phyloP scores from a whole-genome alignment of 2,888 invertebrate genomes.

The Copidosoma aretas region DNA sequence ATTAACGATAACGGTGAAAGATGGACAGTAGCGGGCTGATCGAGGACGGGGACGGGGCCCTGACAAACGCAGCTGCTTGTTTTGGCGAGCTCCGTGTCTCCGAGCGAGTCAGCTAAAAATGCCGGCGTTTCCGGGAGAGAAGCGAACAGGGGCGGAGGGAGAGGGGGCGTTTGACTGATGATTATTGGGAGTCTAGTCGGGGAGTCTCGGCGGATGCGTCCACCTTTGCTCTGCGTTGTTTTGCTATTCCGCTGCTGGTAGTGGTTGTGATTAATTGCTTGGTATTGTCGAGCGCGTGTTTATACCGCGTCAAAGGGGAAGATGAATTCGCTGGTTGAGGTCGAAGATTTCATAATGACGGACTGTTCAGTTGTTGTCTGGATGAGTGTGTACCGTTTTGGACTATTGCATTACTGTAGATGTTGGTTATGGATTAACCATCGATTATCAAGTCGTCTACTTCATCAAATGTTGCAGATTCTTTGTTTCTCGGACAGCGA shows the following conservation, averaged over 20 bases:
- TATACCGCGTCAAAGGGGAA: slow-evolving; percentile 17
- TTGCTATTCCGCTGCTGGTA: too few species aligned
- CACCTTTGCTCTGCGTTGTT: neutral
- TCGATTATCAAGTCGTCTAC: too few species aligned
- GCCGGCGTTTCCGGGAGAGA: slow-evolving; percentile 16
- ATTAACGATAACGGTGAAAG: slow-evolving; percentile 60
- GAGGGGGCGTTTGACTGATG: slow-evolving; percentile 33
- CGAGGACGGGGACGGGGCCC: slow-evolving; percentile 34
- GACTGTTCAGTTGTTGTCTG: neutral
- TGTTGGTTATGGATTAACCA: too few species aligned
- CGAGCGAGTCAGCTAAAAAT: slow-evolving; percentile 32
- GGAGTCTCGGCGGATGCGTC: neutral
- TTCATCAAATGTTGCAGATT: neutral
- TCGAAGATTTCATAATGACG: too few species aligned
- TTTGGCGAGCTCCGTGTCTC: slow-evolving; percentile 27
- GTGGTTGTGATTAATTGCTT: too few species aligned
- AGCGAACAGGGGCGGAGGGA: neutral
- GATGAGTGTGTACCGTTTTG: slow-evolving; percentile 4
- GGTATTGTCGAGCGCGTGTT: neutral
- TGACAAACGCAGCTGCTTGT: slow-evolving; percentile 46
- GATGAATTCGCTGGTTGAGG: too few species aligned
- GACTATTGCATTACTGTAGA: too few species aligned
- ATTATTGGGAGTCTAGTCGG: slow-evolving; percentile 21
- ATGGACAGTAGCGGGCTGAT: slow-evolving; percentile 44
- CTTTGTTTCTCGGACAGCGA: neutral